These are phyloP conservation scores for Clavelina lepadiformis DNA, from an alignment of 23 tunicate species.

Conservation along the genomic window DNA sequence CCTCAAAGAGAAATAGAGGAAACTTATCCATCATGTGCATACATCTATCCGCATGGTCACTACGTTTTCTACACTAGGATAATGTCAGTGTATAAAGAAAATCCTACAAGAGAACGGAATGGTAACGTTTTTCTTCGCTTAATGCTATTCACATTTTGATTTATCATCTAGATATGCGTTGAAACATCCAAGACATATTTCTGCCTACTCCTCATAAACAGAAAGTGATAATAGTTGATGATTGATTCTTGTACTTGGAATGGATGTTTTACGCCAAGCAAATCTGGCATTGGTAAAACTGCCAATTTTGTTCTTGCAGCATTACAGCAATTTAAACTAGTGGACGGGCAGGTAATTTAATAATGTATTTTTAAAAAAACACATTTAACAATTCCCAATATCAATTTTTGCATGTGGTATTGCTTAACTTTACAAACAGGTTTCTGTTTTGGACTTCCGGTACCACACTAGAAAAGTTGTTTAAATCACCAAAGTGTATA, in stretches of 20 bases:
- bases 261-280: slow-evolving; percentile 92
- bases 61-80: slow-evolving; percentile 1
- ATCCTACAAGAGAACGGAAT: too few relatives aligned
- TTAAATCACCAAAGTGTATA: slow-evolving; percentile 85
- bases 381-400: too few relatives aligned
- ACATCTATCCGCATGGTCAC: slow-evolving; percentile 1
- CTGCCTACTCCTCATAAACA: slow-evolving; percentile 95
- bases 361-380: too few relatives aligned
- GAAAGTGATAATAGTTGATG: too few relatives aligned
- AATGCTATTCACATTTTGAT: neutral
- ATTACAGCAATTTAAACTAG: slow-evolving; percentile 87
- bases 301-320: slow-evolving; percentile 93
- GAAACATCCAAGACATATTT: slow-evolving; percentile 97
- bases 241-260: slow-evolving; percentile 76
- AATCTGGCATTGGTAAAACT: slow-evolving; percentile 97
- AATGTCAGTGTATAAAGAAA: too few relatives aligned
- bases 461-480: slow-evolving; percentile 78
- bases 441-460: slow-evolving; percentile 85
- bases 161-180: slow-evolving; percentile 77
- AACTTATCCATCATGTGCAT: slow-evolving; percentile 10
- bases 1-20: slow-evolving; percentile 19
- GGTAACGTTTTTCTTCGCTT: too few relatives aligned
- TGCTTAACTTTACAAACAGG: too few relatives aligned
- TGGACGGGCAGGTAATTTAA: slow-evolving; percentile 85
- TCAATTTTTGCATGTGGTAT: too few relatives aligned